phyloP scores from a whole-genome alignment of 2,888 invertebrate species.

The Ethmia dodecea region DNA sequence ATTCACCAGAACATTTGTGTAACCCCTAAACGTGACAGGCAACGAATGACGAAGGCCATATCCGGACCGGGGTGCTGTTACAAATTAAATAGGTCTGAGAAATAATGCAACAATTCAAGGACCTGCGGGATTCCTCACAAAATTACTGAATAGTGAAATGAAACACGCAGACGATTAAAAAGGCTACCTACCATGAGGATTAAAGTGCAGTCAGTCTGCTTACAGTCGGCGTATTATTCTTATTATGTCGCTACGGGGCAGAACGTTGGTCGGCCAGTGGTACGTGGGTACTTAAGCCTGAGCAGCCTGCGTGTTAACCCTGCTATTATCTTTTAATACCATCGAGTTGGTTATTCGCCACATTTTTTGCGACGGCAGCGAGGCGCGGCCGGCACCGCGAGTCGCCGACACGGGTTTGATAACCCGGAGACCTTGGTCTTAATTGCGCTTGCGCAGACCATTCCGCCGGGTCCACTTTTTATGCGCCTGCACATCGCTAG shows the following conservation, averaged over 20 bases:
- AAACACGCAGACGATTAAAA: too few species aligned
- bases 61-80: too few species aligned
- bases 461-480: conserved; percentile 73
- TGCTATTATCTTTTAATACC: conserved; percentile 73
- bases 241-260: conserved; percentile 17
- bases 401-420: conserved; percentile 72
- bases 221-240: background rate
- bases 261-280: conserved; percentile 33
- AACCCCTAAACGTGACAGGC: too few species aligned
- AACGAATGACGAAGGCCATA: too few species aligned
- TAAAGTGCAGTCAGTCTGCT: too few species aligned
- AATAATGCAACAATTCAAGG: too few species aligned
- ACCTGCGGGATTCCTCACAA: too few species aligned
- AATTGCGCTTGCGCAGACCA: conserved; percentile 75
- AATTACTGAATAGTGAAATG: too few species aligned
- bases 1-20: too few species aligned
- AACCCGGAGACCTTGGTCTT: conserved; percentile 78
- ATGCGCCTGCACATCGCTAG: conserved; percentile 75
- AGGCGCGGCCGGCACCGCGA: conserved; percentile 60
- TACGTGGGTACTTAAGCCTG: conserved; percentile 44
- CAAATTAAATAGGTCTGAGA: too few species aligned
- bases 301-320: conserved; percentile 59
- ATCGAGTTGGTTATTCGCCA: conserved; percentile 71
- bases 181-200: too few species aligned
- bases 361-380: conserved; percentile 67